Evolutionary conservation across 2,888 invertebrate species (phyloP), one percentile per base, ranked within the genome.

Genomic region (Orthosia cruda): DNA sequence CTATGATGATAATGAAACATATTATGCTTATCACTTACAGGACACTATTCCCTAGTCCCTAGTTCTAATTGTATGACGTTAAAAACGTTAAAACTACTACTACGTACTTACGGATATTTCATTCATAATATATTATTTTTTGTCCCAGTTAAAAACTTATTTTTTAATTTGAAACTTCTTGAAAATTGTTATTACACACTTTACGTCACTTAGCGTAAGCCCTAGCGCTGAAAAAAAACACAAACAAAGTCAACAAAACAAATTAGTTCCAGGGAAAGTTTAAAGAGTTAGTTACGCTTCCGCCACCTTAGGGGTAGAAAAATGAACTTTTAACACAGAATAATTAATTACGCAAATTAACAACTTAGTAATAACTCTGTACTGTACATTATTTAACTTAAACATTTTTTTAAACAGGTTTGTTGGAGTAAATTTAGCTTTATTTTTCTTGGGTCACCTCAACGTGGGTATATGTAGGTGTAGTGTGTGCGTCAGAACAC

Each of bases 211-310:
- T 15, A 2, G 47, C 20, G n/a, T 12, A 12, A 52, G 40, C n/a
- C 12, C 18, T 59, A n/a, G 26, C 18, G 12, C 49, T 54, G 9
- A 47, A 58, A 59, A 4, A 26, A 49, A 58, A 20, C 3, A 54
- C 26, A 18, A 66, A 81, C 58, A 55, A 65, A 73, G 59, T 77
- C 50, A 67, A 82, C 65, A 64, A 72, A 66, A 69, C 45, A 67
- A 85, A 84, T 77, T 83, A 82, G 55, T 78, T 78, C 49, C 50
- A 81, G 49, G 47, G 55, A 70, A 74, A 69, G 49, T 65, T 54
- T 66, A 49, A 71, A 71, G 50, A n/a, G 62, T 71, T 69, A 64
- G 83, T 62, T 74, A 82, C 67, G 26, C 65, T 63, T 45, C 61
- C 7, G 58, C 18, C 13, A 65, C 62, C 26, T 74, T 23, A 66